phyloP scores from a whole-genome alignment of 37 sponge, comb jelly and placozoan genomes.

The Tethya wilhelma region DNA sequence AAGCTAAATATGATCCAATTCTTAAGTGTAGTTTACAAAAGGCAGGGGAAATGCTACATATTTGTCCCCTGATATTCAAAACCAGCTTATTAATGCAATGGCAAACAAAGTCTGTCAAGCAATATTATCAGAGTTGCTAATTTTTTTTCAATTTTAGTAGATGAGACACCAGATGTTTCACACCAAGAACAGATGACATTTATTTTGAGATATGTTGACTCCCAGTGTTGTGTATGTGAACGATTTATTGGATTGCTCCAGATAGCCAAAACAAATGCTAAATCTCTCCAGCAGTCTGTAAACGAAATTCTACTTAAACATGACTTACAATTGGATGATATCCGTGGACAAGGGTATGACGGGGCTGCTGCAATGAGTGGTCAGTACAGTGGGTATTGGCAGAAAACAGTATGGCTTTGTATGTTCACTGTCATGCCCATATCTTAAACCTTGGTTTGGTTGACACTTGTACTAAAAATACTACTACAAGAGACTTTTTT shows the following conservation, averaged over 20 bases:
- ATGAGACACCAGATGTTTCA: constrained; percentile 18
- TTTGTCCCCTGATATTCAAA: constrained; percentile 23
- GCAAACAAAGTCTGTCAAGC: constrained; percentile 8
- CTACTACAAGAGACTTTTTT: constrained; percentile 3
- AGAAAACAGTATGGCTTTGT: not conserved
- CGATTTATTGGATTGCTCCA: not conserved
- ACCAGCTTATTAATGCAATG: not conserved
- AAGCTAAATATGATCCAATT: constrained; percentile 5
- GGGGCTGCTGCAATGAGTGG: constrained; percentile 16
- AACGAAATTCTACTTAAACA: not conserved
- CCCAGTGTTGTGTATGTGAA: not conserved
- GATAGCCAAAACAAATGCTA: not conserved
- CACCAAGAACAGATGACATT: constrained; percentile 5
- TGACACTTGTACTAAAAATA: not conserved
- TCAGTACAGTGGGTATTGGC: constrained; percentile 1
- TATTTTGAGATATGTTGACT: constrained; percentile 8
- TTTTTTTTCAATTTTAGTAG: constrained; percentile 4
- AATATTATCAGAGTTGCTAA: not conserved
- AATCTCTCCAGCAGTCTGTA: not conserved
- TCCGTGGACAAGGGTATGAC: constrained; percentile 12
- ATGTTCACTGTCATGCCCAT: not conserved
- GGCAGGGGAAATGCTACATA: constrained; percentile 20
- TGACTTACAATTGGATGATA: constrained; percentile 1
- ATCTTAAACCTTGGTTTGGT: constrained; percentile 2
- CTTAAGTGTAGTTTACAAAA: constrained; percentile 4